Conservation (phyloP, 1,140 invertebrate species). For the Penaeus indicus region DNA sequence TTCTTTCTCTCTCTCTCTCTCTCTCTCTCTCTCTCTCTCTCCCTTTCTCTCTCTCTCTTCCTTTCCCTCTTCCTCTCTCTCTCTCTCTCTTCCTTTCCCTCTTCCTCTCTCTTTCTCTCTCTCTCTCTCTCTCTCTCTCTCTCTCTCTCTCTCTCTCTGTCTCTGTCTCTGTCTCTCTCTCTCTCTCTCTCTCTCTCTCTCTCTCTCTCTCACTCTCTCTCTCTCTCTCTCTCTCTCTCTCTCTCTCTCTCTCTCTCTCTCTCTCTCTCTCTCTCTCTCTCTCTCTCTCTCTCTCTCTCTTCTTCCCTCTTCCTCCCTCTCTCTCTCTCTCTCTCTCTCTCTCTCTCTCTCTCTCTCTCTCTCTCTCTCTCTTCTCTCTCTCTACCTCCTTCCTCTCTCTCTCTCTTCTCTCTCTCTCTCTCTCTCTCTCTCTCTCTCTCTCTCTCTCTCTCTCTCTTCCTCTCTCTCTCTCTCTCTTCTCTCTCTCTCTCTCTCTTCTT, state of each 20-base stretch:
- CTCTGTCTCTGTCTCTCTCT: background rate
- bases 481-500: background rate
- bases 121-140: constrained; percentile 10
- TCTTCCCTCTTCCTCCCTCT: background rate
- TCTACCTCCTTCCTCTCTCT: background rate
- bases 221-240: no score
- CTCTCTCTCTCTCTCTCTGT: background rate
- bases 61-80: background rate
- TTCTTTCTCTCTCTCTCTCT: background rate
- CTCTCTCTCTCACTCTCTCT: constrained; percentile 3
- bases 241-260: no score
- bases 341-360: no score
- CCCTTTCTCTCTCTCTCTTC: no score
- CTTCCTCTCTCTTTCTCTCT: constrained; percentile 11
- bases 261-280: constrained; percentile 5
- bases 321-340: background rate
- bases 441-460: background rate
- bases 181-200: background rate
- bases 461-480: background rate
- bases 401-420: constrained; percentile 2
- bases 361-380: constrained; percentile 9
- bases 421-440: background rate
- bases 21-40: constrained; percentile 12
- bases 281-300: constrained; percentile 11
- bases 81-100: constrained; percentile 11